Conservation (phyloP, 2,113 vertebrate genomes). For the Catharus bicknelli region DNA sequence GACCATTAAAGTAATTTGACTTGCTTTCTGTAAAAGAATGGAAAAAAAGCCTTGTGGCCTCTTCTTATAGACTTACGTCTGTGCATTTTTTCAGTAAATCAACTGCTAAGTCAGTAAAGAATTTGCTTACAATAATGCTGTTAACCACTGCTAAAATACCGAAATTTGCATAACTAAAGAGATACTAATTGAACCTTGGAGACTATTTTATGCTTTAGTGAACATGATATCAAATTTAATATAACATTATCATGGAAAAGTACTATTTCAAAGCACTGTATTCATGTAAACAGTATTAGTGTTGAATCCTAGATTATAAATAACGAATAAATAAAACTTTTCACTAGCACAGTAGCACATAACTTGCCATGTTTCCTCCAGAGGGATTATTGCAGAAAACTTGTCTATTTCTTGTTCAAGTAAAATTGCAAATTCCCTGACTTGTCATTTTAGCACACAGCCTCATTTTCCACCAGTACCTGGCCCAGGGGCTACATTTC, state of each 20-base stretch:
- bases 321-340: not conserved
- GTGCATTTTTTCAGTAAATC: not conserved
- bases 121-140: not conserved
- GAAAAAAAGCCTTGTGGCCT: not conserved
- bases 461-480: not conserved
- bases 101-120: not conserved
- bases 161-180: not conserved
- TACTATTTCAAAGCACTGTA: not conserved
- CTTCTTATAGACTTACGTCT: not conserved
- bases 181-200: not conserved
- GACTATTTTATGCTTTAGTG: not conserved
- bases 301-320: not conserved
- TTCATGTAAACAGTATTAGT: not conserved
- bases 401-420: not conserved
- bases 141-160: not conserved
- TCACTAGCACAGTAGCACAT: not conserved
- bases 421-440: not conserved
- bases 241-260: not conserved
- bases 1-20: not conserved
- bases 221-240: not conserved
- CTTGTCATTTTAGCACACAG: not conserved
- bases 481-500: not conserved
- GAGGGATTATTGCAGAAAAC: not conserved
- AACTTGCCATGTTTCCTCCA: not conserved
- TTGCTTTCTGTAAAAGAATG: not conserved